These are phyloP conservation scores for Antitype chi DNA, from an alignment of 2,888 invertebrate genomes.

Conservation along the genomic window DNA sequence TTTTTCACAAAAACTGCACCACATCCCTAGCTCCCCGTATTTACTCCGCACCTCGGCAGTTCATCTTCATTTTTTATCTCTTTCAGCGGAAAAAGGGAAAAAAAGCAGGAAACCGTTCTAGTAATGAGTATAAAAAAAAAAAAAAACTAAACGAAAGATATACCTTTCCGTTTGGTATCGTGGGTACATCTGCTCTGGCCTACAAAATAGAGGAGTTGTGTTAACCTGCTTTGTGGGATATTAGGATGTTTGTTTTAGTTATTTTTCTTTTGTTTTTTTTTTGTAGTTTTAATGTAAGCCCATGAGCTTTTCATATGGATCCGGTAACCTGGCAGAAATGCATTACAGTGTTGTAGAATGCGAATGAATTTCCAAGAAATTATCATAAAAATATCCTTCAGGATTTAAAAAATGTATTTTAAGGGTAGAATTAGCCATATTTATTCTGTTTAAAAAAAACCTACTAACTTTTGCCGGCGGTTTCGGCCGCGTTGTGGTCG, in stretches of 20 bases:
- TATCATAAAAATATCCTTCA: too few relatives aligned
- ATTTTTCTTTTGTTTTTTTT: not conserved
- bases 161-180: slow-evolving; percentile 75
- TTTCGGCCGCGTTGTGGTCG: too few relatives aligned
- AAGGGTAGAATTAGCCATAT: too few relatives aligned
- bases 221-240: slow-evolving; percentile 12
- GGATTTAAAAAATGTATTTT: too few relatives aligned
- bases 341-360: not conserved
- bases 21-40: slow-evolving; percentile 85
- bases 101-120: slow-evolving; percentile 87
- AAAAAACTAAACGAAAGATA: slow-evolving; percentile 83
- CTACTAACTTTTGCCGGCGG: too few relatives aligned
- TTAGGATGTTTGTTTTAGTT: not conserved
- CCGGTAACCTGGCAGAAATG: too few relatives aligned
- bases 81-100: slow-evolving; percentile 88
- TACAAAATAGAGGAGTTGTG: slow-evolving; percentile 68
- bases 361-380: not conserved
- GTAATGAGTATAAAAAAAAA: slow-evolving; percentile 89
- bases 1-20: not conserved
- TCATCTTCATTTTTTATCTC: slow-evolving; percentile 90
- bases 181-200: slow-evolving; percentile 73
- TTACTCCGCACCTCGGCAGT: slow-evolving; percentile 90
- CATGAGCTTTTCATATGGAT: not conserved
- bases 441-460: too few relatives aligned
- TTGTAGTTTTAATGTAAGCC: not conserved